A percentile compares a stretch with the other conserved stretches of the same genome.
Conservation (phyloP, 2,888 invertebrate genomes). For the Dasypolia templi region DNA sequence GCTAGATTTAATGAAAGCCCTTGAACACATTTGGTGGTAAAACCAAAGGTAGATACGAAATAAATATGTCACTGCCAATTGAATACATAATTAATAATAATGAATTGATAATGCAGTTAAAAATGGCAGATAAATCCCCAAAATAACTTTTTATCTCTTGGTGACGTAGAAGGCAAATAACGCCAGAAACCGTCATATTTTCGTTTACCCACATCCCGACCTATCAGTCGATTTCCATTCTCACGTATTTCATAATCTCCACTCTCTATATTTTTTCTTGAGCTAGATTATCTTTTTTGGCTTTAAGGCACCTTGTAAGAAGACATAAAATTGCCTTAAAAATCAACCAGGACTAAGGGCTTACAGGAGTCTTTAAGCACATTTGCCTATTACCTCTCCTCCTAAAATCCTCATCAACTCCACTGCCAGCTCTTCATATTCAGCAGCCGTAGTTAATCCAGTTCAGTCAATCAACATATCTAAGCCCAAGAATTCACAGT, state of each 20-base stretch:
- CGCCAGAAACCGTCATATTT: constrained; percentile 21
- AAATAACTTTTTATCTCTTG: constrained; percentile 7
- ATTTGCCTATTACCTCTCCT: not conserved
- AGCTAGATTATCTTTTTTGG: not conserved
- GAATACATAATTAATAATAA: not conserved
- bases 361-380: not conserved
- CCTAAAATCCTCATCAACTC: not conserved
- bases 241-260: not conserved
- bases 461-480: constrained; percentile 52
- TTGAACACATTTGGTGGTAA: constrained; percentile 24
- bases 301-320: not conserved
- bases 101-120: not conserved
- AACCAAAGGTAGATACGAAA: not conserved
- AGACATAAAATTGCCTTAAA: not conserved
- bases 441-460: constrained; percentile 26
- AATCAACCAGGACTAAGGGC: not conserved
- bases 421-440: constrained; percentile 3
- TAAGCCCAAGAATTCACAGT: constrained; percentile 62
- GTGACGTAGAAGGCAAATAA: constrained; percentile 5
- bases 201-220: constrained; percentile 8
- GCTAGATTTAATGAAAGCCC: constrained; percentile 22
- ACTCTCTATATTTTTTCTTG: not conserved
- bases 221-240: not conserved
- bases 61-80: not conserved
- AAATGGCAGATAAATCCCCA: not conserved